Evolutionary conservation across 2,888 invertebrate species (phyloP).

Genomic region (Flabesymbios commensalis): DNA sequence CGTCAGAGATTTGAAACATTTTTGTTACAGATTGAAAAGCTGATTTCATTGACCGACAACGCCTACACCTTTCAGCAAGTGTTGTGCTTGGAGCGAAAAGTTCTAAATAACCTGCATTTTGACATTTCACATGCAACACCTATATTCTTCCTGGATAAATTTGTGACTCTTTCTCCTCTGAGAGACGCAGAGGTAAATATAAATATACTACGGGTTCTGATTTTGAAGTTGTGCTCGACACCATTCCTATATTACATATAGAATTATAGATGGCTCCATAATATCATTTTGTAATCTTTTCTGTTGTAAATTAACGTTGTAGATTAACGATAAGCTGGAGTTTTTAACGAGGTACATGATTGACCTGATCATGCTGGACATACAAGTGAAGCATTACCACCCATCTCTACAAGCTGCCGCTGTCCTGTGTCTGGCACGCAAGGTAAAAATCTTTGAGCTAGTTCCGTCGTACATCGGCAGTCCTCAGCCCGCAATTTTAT

Average conservation of each 20-base stretch:
- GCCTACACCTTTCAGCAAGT: slow-evolving; percentile 8
- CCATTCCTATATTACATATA: no score
- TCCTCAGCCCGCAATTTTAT: no score
- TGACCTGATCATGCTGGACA: neutral
- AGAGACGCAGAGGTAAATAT: no score
- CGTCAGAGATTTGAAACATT: no score
- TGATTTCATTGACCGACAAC: slow-evolving; percentile 5
- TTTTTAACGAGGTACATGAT: neutral
- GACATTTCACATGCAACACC: neutral
- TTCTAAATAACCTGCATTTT: slow-evolving; percentile 1
- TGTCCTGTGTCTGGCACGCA: neutral
- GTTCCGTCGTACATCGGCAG: no score
- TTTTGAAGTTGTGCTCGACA: no score
- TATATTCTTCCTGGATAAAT: neutral
- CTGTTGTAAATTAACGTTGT: no score
- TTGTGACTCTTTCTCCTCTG: no score
- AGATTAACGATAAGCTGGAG: neutral
- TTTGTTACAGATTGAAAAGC: neutral
- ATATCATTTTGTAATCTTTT: no score
- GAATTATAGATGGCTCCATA: no score
- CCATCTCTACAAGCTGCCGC: neutral
- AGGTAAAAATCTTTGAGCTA: neutral
- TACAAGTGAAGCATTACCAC: neutral
- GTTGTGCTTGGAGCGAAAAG: neutral
- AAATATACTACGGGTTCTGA: no score